Base-by-base conservation (phyloP, 1,140 invertebrate species). In the Drosophila subpulchrella region DNA sequence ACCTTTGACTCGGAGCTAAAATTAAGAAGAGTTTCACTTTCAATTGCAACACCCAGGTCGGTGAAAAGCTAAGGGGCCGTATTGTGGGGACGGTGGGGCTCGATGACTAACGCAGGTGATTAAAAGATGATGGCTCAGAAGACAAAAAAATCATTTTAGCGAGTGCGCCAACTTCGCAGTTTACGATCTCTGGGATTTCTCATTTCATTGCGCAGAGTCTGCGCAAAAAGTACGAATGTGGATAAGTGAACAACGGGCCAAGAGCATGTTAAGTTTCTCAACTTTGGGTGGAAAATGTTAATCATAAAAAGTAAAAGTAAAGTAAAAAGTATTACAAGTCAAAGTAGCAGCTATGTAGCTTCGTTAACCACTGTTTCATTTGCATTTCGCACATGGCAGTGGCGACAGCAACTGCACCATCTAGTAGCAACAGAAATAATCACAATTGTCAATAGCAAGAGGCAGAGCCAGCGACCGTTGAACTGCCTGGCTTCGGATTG, bases 231-330 rank as follows among this genome's bases (percentile, higher is more conserved):
- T 83, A 89, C 72, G 81, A 75, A 79, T 88, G 70, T 86, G 63
- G 56, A 62, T 56, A 47, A 62, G 70, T 27, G 38, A 63, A 55
- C 34, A 55, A 20, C 60, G 41, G 32, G 50, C 62, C 72, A 77
- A 73, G 66, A 66, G 79, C 83, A 88, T 86, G 83, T 88, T 76
- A 68, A 72, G 75, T 83, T 86, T 83, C 79, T 88, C 83, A 70
- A 59, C 81, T 89, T 88, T 84, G 84, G 84, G 84, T 88, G 84
- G 84, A 84, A 88, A 88, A 83, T 89, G 84, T 88, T 84, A 84
- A 88, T 84, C 84, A 80, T 67, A 78, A 88, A 85, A 88, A 88
- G 84, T 88, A 88, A 88, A 88, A 88, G 84, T 88, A 77, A 89
- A 88, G 89, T 88, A 88, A 89, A 77, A 89, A 88, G 89, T 88